Evolutionary conservation across 2,888 invertebrate species (phyloP).

Genomic region (Limnephilus rhombicus): DNA sequence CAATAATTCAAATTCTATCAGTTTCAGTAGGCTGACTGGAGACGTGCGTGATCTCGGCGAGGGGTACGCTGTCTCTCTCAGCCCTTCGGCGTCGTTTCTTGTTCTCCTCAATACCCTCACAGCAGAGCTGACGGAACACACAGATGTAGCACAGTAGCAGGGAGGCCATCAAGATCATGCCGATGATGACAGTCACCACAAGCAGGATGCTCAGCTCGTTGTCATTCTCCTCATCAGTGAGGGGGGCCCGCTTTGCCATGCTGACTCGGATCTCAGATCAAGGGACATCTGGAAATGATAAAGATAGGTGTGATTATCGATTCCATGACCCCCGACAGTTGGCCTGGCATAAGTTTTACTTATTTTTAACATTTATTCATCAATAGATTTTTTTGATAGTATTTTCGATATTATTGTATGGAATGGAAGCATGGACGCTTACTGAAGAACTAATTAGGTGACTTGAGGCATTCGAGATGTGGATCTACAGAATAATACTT

Average conservation of each 20-base stretch:
- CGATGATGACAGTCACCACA: constrained; percentile 79
- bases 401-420: too few species aligned
- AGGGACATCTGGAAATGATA: background rate
- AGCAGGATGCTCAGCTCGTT: constrained; percentile 79
- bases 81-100: constrained; percentile 71
- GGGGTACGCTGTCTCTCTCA: constrained; percentile 77
- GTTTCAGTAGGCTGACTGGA: constrained; percentile 81
- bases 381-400: too few species aligned
- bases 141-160: constrained; percentile 83
- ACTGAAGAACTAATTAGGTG: too few species aligned
- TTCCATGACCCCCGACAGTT: too few species aligned
- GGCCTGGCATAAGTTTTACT: too few species aligned
- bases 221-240: constrained; percentile 73
- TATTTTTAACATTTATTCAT: too few species aligned
- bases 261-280: constrained; percentile 40
- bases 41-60: constrained; percentile 80
- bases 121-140: constrained; percentile 81
- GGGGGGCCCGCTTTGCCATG: constrained; percentile 70
- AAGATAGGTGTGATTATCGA: background rate
- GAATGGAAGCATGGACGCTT: too few species aligned
- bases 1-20: constrained; percentile 70
- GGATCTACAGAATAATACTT: too few species aligned
- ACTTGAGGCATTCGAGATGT: too few species aligned
- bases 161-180: constrained; percentile 79
- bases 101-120: constrained; percentile 76